Conservation (phyloP, 2,888 invertebrate species). For the Cephus pulcher region DNA sequence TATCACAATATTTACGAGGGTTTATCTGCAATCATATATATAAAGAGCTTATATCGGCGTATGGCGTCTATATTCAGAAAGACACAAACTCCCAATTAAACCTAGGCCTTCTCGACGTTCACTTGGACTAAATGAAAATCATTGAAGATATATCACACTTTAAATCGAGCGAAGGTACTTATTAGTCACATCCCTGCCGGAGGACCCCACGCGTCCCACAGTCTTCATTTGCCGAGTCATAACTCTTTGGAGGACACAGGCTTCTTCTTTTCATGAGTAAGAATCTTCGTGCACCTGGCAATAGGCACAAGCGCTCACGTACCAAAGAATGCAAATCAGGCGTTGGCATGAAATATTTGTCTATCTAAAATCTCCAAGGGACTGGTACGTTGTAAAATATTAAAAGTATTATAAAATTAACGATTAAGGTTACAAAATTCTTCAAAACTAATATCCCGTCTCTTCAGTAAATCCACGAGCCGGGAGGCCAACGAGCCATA, state of each 20-base stretch:
- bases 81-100: neutral
- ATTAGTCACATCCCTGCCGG: neutral
- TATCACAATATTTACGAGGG: too few relatives aligned
- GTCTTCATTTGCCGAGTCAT: neutral
- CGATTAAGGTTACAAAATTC: neutral
- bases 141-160: neutral
- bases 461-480: slow-evolving; percentile 31
- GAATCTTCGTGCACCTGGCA: neutral
- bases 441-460: neutral
- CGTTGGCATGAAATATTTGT: neutral
- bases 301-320: neutral
- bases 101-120: neutral
- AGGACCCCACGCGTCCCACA: neutral
- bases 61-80: too few relatives aligned
- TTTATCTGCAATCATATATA: too few relatives aligned
- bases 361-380: neutral
- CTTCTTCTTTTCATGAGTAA: neutral
- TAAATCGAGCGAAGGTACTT: neutral
- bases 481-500: slow-evolving; percentile 46
- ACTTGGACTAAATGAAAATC: neutral
- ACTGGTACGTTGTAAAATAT: neutral
- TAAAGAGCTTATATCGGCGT: too few relatives aligned
- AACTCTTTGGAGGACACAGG: neutral
- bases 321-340: neutral
- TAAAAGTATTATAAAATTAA: neutral